Evolutionary conservation across 2,113 vertebrate genomes (phyloP).

Genomic region (Charina bottae): DNA sequence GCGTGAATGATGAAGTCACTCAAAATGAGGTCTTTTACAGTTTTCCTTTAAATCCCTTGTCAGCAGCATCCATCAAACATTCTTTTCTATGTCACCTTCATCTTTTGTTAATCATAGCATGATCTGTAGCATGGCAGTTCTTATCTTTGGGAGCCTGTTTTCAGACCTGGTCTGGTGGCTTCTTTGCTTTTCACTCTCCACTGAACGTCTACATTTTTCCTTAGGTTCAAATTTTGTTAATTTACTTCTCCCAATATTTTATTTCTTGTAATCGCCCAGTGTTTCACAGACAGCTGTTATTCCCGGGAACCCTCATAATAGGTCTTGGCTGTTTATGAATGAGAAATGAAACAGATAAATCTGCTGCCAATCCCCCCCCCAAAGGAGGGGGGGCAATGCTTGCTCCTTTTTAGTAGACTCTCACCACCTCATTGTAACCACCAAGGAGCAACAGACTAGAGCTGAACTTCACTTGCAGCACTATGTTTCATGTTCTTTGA

Average conservation of each 20-base stretch:
- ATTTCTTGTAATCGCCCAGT: not conserved
- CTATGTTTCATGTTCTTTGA: constrained; percentile 28
- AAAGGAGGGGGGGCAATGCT: not conserved
- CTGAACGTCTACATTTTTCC: not conserved
- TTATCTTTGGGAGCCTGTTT: not conserved
- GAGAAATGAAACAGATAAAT: not conserved
- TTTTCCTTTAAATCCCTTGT: not conserved
- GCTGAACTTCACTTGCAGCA: constrained; percentile 10
- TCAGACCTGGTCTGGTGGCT: not conserved
- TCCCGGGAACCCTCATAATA: not conserved
- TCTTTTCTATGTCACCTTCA: not conserved
- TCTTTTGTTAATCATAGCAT: not conserved
- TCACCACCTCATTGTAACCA: not conserved
- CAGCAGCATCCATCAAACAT: not conserved
- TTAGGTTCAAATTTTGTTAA: not conserved
- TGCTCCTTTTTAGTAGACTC: not conserved
- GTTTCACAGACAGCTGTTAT: not conserved
- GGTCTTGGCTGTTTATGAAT: not conserved
- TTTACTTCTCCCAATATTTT: not conserved
- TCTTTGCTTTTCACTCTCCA: not conserved
- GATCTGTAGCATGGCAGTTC: not conserved
- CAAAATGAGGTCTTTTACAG: not conserved
- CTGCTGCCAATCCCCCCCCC: not conserved
- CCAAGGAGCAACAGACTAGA: constrained; percentile 3
- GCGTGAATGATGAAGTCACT: not conserved